Evolutionary conservation across 2,888 invertebrate species (phyloP).

Genomic region (Sminthurides aquaticus): DNA sequence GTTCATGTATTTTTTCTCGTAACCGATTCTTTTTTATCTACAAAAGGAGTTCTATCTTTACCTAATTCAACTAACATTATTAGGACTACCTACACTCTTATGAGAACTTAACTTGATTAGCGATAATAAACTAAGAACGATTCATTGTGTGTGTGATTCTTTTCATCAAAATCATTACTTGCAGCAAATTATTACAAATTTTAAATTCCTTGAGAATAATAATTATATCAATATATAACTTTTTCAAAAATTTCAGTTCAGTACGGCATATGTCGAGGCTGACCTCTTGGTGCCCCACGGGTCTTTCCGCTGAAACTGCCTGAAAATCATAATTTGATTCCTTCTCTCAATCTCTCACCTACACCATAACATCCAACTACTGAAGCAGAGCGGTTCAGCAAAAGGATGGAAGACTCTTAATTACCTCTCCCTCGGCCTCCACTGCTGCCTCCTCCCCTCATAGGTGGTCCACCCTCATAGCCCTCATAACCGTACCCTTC

Average conservation of each 20-base stretch:
- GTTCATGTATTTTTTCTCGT: neutral
- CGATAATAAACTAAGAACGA: neutral
- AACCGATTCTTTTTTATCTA: neutral
- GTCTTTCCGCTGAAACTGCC: constrained; percentile 42
- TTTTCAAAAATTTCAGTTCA: constrained; percentile 30
- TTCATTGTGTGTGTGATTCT: neutral
- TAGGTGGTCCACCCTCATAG: constrained; percentile 52
- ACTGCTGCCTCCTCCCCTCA: constrained; percentile 39
- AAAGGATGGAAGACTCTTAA: constrained; percentile 33
- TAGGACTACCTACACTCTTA: neutral
- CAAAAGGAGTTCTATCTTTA: neutral
- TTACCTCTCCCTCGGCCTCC: constrained; percentile 42
- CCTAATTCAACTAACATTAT: neutral
- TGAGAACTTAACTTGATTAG: neutral
- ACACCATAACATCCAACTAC: constrained; percentile 29
- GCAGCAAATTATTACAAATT: neutral
- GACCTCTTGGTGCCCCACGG: constrained; percentile 41
- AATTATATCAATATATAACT: neutral
- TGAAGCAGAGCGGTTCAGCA: constrained; percentile 38
- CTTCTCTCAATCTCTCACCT: constrained; percentile 41
- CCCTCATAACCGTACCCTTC: constrained; percentile 41
- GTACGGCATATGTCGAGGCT: constrained; percentile 43
- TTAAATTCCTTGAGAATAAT: neutral
- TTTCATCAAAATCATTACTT: neutral
- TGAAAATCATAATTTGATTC: constrained; percentile 40